Base-by-base conservation (phyloP, 2,888 invertebrate genomes). In the Hirtodrosophila duncani region DNA sequence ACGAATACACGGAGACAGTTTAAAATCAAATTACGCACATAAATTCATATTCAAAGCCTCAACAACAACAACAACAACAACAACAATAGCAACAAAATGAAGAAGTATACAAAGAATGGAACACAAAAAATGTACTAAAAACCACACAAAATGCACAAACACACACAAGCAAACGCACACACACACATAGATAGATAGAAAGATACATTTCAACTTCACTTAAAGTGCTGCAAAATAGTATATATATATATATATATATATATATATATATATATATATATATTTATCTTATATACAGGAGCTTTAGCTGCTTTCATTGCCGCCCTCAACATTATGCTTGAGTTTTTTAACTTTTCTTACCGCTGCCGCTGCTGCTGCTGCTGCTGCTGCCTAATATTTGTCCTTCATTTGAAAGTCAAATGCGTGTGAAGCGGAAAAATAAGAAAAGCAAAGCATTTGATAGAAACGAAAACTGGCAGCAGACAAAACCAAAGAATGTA, bases 381-480 rank as follows among this genome's bases (percentile, higher is more conserved):
- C 61, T 56, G 59, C 33, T 57, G 51, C 66, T 66, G 56, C 44
- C 66, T 64, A 79, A 79, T 75, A 79, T 80, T 74, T 81, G 81
- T 77, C 81, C 79, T 80, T 80, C 79, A 79, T 67, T 77, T 81
- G 77, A 81, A 80, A 80, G 79, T 81, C 79, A 79, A 80, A 80
- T 79, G 63, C 62, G 74, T 80, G 63, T 67, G 74, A 65, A 63
- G 75, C 65, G 50, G 57, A 67, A 70, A 72, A 72, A 72, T 74
- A 46, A 45, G 43, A 48, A 36, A 58, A 48, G 43, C 31, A 48
- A 53, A 57, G 44, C 43, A 60, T 66, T 66, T 38, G 46, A 44
- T 46, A 62, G 37, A 37, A 46, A 59, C 51, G 65, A 68, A 69
- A 58, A 62, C 34, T 50, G 49, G 46, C 53, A 52, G 59, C 67